These are phyloP conservation scores for Xylophagus ater DNA, from an alignment of 2,888 invertebrate species.

Conservation along the genomic window DNA sequence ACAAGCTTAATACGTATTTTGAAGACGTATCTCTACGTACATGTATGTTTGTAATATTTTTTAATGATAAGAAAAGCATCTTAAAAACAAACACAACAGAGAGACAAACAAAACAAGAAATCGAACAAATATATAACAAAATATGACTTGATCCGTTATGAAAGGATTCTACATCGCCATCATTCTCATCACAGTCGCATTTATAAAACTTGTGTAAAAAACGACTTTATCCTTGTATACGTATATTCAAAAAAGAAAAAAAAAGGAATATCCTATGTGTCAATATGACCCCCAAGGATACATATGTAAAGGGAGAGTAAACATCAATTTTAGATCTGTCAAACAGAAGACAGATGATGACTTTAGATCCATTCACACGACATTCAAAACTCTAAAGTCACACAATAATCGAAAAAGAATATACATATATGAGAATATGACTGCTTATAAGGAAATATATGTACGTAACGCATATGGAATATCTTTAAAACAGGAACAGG, in stretches of 20 bases:
- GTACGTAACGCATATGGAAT: too few relatives aligned
- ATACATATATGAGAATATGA: too few relatives aligned
- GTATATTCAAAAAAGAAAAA: background rate
- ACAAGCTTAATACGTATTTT: too few relatives aligned
- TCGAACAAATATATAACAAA: constrained; percentile 5
- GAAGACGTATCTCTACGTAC: too few relatives aligned
- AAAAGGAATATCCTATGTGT: constrained; percentile 13
- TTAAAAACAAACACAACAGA: too few relatives aligned
- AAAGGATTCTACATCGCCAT: background rate
- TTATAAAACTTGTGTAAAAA: background rate
- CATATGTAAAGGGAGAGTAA: constrained; percentile 17
- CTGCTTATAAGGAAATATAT: too few relatives aligned
- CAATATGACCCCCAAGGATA: constrained; percentile 18
- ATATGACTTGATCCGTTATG: constrained; percentile 9
- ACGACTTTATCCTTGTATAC: background rate
- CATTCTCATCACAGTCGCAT: background rate
- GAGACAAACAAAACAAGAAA: too few relatives aligned
- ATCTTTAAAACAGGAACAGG: too few relatives aligned
- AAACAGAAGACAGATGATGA: constrained; percentile 16
- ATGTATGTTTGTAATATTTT: too few relatives aligned
- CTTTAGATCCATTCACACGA: constrained; percentile 16
- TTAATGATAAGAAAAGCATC: too few relatives aligned
- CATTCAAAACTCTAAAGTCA: constrained; percentile 11
- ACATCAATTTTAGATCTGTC: constrained; percentile 17
- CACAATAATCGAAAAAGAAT: too few relatives aligned